Percentiles rank a stretch among this genome's conserved stretches.
These are phyloP conservation scores for Entomyzon cyanotis DNA, from an alignment of 2,113 vertebrate genomes.

Conservation along the genomic window DNA sequence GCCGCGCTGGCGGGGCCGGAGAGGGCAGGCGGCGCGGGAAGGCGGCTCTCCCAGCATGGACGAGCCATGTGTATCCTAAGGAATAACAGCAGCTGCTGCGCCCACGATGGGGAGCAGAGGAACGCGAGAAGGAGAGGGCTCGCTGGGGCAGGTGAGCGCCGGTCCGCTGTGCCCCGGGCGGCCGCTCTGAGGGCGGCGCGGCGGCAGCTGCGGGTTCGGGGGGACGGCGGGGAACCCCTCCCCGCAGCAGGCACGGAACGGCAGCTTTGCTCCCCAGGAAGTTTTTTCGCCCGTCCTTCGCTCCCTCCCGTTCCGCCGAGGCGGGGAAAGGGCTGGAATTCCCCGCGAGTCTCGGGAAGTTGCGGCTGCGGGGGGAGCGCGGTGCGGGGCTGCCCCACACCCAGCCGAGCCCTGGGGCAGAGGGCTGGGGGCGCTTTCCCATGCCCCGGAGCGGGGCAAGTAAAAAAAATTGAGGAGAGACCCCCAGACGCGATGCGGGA, in stretches of 20 bases:
- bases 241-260: too few relatives aligned
- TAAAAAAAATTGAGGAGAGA: background rate
- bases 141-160: constrained; percentile 2
- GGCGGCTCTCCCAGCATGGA: constrained; percentile 14
- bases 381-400: background rate
- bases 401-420: background rate
- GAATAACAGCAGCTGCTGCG: constrained; percentile 33
- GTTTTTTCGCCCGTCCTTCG: background rate
- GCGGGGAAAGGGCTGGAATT: background rate
- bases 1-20: constrained; percentile 6
- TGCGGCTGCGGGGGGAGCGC: background rate
- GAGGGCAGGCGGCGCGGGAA: constrained; percentile 23
- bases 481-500: background rate
- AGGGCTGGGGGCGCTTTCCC: background rate
- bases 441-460: background rate
- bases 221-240: background rate
- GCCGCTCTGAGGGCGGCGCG: background rate
- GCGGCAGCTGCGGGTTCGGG: background rate
- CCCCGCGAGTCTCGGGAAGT: background rate
- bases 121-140: constrained; percentile 19
- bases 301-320: background rate
- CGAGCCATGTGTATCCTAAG: constrained; percentile 30
- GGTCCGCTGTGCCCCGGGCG: background rate
- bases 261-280: background rate
- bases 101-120: constrained; percentile 34